Conservation (phyloP, 2,797 vertebrate genomes). For the Melanotaenia nigrans region DNA sequence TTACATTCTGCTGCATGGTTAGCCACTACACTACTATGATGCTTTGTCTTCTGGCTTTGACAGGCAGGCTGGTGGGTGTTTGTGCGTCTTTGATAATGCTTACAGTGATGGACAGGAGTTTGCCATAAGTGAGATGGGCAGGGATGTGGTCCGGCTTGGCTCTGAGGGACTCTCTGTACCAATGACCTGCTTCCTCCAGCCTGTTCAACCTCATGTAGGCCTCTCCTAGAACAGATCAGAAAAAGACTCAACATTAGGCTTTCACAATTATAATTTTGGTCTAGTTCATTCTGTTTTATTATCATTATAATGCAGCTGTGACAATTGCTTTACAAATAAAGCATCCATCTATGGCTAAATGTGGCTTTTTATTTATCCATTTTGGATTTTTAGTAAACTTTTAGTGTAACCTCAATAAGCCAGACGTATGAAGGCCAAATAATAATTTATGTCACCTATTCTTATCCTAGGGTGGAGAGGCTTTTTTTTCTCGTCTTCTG, state of each 20-base stretch:
- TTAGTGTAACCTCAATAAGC: too few species aligned
- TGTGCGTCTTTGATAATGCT: slow-evolving; percentile 33
- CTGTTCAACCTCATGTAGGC: slow-evolving; percentile 91
- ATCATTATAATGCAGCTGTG: background rate
- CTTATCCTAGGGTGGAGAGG: too few species aligned
- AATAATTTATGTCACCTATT: too few species aligned
- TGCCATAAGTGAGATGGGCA: slow-evolving; percentile 94
- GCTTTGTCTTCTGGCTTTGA: background rate
- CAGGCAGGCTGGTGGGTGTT: background rate
- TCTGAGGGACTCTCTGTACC: slow-evolving; percentile 91
- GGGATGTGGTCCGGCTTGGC: slow-evolving; percentile 94
- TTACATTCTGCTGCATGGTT: slow-evolving; percentile 46
- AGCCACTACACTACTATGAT: slow-evolving; percentile 35
- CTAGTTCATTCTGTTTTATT: background rate
- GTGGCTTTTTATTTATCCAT: background rate
- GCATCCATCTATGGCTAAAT: background rate
- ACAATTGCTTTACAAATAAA: background rate
- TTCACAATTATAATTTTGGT: background rate
- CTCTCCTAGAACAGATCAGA: slow-evolving; percentile 83
- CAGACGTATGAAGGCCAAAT: too few species aligned
- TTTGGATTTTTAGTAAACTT: background rate
- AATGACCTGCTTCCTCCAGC: slow-evolving; percentile 89
- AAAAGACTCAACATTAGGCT: background rate
- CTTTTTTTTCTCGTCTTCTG: too few species aligned
- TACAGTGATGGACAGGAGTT: slow-evolving; percentile 90